A percentile compares a stretch with the other conserved stretches of the same genome.
phyloP scores from a whole-genome alignment of 1,140 invertebrate species.

The Drosophila equinoxialis region DNA sequence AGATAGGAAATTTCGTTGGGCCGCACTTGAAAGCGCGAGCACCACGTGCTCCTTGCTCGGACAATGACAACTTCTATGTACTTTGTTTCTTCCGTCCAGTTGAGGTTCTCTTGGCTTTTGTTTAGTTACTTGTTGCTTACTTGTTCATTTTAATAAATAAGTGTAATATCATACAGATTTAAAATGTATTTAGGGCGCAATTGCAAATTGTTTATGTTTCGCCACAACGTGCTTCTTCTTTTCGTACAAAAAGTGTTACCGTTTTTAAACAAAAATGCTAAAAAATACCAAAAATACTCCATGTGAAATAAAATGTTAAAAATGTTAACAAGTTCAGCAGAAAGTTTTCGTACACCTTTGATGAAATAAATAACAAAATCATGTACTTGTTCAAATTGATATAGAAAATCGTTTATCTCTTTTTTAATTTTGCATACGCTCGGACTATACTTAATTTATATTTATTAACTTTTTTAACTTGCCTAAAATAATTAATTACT shows the following conservation, averaged over 20 bases:
- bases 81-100: background rate
- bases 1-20: background rate
- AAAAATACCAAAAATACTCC: background rate
- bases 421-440: no score
- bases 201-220: background rate
- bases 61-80: background rate
- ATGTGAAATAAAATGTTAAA: background rate
- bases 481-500: no score
- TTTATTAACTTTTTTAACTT: no score
- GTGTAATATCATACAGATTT: background rate
- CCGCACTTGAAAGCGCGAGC: no score
- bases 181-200: background rate
- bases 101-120: background rate
- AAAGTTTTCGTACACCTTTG: no score
- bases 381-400: no score
- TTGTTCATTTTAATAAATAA: background rate
- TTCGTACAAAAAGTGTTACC: background rate
- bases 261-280: background rate
- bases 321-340: background rate
- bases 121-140: background rate
- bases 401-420: no score
- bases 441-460: no score
- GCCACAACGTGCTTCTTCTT: background rate
- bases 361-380: no score
- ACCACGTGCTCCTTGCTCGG: background rate